Conservation (phyloP, 2,797 vertebrate species). For the Sebastolobus alascanus region DNA sequence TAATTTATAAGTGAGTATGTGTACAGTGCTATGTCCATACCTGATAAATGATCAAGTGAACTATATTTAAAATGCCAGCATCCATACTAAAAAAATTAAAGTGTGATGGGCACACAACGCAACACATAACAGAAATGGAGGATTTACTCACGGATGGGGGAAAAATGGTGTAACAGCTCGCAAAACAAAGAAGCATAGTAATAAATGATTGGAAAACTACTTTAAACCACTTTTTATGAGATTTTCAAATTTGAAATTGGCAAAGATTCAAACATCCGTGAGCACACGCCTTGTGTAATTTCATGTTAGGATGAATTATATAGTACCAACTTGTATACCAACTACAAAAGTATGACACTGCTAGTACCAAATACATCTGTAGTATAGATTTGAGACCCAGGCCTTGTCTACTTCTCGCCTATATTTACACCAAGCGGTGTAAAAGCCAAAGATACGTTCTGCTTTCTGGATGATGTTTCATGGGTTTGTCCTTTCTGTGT, state of each 20-base stretch:
- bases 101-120: not conserved
- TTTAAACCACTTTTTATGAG: not conserved
- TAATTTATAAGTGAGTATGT: not conserved
- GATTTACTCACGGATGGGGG: not conserved
- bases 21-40: not conserved
- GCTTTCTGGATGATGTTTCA: slow-evolving; percentile 20
- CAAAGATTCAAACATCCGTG: not conserved
- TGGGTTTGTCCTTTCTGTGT: slow-evolving; percentile 4
- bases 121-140: slow-evolving; percentile 2
- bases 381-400: slow-evolving; percentile 11
- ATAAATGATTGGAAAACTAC: not conserved
- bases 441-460: slow-evolving; percentile 18
- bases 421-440: slow-evolving; percentile 21
- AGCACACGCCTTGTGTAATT: slow-evolving; percentile 5
- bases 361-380: not conserved
- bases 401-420: slow-evolving; percentile 19
- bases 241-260: not conserved
- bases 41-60: not conserved
- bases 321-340: not conserved
- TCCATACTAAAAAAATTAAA: not conserved
- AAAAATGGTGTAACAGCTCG: not conserved
- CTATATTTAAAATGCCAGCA: not conserved
- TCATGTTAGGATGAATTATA: not conserved
- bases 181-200: not conserved
- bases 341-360: not conserved